phyloP scores from a whole-genome alignment of 2,888 invertebrate genomes.

The Hanleya hanleyi region DNA sequence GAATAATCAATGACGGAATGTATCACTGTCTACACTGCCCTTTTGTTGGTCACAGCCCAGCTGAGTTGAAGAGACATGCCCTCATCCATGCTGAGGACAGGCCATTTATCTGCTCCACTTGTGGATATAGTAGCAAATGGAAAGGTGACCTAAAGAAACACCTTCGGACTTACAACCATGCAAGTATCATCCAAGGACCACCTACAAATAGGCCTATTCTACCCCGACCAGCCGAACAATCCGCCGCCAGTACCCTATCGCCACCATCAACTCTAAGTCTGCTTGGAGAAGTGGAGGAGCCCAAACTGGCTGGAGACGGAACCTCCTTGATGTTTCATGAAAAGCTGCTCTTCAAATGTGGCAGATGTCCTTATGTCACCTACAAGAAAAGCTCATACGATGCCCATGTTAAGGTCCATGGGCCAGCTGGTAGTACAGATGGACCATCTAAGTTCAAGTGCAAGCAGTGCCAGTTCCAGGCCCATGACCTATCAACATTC shows the following conservation, averaged over 20 bases:
- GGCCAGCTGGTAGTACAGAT: conserved; percentile 8
- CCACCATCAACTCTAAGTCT: no score
- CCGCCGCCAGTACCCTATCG: no score
- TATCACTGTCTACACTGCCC: conserved; percentile 68
- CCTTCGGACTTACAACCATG: conserved; percentile 65
- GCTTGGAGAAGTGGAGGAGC: no score
- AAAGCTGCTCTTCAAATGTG: conserved; percentile 52
- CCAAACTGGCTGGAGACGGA: neutral
- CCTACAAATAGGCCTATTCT: neutral
- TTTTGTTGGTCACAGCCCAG: conserved; percentile 65
- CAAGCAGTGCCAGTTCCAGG: conserved; percentile 61
- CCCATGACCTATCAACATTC: conserved; percentile 60
- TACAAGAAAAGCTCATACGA: conserved; percentile 55
- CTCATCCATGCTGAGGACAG: conserved; percentile 70
- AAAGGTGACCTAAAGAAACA: conserved; percentile 72
- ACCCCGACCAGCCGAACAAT: conserved; percentile 3
- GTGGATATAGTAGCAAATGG: conserved; percentile 70
- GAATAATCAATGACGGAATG: conserved; percentile 53
- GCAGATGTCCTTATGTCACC: conserved; percentile 56
- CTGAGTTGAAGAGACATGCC: conserved; percentile 68
- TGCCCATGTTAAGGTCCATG: conserved; percentile 57
- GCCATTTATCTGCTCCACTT: conserved; percentile 66
- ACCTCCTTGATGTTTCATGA: conserved; percentile 13
- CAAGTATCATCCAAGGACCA: neutral
- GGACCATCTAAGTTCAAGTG: conserved; percentile 53